Evolutionary conservation across 2,113 vertebrate species (phyloP).

Genomic region (Rallus limicola): DNA sequence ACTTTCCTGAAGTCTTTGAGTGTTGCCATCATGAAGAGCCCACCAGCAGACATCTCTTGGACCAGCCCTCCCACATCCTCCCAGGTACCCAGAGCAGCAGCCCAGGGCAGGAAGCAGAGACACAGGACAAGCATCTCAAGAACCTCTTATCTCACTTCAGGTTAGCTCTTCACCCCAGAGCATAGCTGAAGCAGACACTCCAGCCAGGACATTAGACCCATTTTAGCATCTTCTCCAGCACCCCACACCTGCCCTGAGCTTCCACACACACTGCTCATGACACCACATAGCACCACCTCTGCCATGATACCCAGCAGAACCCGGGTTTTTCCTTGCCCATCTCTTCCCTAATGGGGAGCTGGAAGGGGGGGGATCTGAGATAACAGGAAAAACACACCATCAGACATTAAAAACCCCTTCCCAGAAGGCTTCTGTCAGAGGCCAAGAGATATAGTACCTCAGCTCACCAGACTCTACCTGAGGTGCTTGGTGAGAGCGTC

Average conservation of each 20-base stretch:
- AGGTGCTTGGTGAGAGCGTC: not conserved
- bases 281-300: fast-evolving
- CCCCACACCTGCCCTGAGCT: not conserved
- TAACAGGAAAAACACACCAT: not conserved
- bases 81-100: not conserved
- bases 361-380: not conserved
- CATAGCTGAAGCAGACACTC: not conserved
- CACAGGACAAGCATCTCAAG: not conserved
- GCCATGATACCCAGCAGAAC: not conserved
- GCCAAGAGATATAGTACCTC: too few species aligned
- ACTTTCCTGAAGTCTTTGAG: not conserved
- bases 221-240: not conserved
- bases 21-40: not conserved
- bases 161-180: not conserved
- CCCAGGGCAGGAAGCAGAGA: not conserved
- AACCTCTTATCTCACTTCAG: not conserved
- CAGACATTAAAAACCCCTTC: not conserved
- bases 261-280: fast-evolving
- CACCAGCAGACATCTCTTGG: fast-evolving
- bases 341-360: not conserved
- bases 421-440: not conserved
- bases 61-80: not conserved
- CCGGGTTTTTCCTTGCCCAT: not conserved
- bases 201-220: not conserved
- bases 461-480: not conserved